Evolutionary conservation across 1,140 invertebrate genomes (phyloP).

Genomic region (Leptinotarsa defecta): DNA sequence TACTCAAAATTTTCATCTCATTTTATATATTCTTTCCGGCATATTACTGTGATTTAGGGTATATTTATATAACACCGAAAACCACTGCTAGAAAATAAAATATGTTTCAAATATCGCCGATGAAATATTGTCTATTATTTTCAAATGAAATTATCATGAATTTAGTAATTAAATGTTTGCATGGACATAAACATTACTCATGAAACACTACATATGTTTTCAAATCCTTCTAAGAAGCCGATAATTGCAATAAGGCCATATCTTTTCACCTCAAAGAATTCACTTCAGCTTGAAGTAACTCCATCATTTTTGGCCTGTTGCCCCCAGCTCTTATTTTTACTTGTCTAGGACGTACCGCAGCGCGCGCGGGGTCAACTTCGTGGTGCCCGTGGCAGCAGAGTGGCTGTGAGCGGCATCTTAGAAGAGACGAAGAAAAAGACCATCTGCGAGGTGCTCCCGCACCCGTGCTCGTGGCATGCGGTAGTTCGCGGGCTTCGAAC

Average conservation of each 20-base stretch:
- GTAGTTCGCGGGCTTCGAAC: slow-evolving; percentile 12
- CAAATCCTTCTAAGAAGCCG: too few species aligned
- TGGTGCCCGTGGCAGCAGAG: slow-evolving; percentile 17
- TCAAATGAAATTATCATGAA: too few species aligned
- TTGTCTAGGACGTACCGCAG: not conserved
- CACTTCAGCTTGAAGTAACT: not conserved
- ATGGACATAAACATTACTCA: too few species aligned
- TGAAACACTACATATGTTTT: too few species aligned
- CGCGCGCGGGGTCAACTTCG: slow-evolving; percentile 23
- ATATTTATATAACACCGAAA: too few species aligned
- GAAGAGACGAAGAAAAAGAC: slow-evolving; percentile 17
- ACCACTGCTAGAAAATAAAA: too few species aligned
- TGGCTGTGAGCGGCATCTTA: not conserved
- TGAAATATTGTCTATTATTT: too few species aligned
- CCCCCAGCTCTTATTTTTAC: not conserved
- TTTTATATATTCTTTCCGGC: too few species aligned
- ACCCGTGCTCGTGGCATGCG: slow-evolving; percentile 24
- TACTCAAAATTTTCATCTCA: too few species aligned
- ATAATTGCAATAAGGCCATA: not conserved
- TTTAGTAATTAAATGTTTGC: too few species aligned
- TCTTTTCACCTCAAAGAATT: not conserved
- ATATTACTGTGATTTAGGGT: too few species aligned
- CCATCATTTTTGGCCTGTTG: not conserved
- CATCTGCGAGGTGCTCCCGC: slow-evolving; percentile 21
- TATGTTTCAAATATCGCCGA: too few species aligned